Conservation (phyloP, 2,113 vertebrate genomes). For the Petroica traversi region DNA sequence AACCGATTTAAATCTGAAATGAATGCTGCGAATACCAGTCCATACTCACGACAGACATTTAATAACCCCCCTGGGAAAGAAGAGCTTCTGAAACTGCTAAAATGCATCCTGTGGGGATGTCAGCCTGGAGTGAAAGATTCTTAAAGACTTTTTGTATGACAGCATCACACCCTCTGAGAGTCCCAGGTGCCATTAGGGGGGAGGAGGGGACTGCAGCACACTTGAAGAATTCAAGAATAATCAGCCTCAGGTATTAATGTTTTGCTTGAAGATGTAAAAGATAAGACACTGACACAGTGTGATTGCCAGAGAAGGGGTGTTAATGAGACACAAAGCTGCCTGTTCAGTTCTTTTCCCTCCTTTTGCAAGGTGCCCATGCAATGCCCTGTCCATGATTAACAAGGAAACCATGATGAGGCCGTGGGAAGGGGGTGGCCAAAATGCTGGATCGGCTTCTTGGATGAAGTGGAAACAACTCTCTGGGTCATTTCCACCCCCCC, state of each 20-base stretch:
- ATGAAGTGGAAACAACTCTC: neutral
- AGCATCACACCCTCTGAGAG: conserved; percentile 59
- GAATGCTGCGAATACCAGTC: conserved; percentile 5
- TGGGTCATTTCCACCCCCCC: neutral
- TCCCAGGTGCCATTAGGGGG: conserved; percentile 40
- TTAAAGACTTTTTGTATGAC: conserved; percentile 66
- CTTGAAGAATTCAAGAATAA: conserved; percentile 49
- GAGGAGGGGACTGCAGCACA: neutral
- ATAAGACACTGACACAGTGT: neutral
- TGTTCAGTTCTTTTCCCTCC: neutral
- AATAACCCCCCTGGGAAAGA: conserved; percentile 39
- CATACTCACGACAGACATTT: conserved; percentile 25
- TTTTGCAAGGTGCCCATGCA: neutral
- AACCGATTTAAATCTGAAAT: conserved; percentile 54
- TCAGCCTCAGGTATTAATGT: conserved; percentile 58
- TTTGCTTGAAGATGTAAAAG: conserved; percentile 55
- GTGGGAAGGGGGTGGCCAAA: neutral
- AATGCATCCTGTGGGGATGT: conserved; percentile 44
- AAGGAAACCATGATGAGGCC: fast-evolving
- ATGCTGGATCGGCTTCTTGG: neutral
- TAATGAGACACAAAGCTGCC: neutral
- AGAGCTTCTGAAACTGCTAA: conserved; percentile 49
- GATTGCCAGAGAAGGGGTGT: neutral
- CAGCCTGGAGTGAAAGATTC: conserved; percentile 35
- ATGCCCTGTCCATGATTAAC: fast-evolving